phyloP scores from a whole-genome alignment of 2,888 invertebrate species.

The Vesta saturnalis region DNA sequence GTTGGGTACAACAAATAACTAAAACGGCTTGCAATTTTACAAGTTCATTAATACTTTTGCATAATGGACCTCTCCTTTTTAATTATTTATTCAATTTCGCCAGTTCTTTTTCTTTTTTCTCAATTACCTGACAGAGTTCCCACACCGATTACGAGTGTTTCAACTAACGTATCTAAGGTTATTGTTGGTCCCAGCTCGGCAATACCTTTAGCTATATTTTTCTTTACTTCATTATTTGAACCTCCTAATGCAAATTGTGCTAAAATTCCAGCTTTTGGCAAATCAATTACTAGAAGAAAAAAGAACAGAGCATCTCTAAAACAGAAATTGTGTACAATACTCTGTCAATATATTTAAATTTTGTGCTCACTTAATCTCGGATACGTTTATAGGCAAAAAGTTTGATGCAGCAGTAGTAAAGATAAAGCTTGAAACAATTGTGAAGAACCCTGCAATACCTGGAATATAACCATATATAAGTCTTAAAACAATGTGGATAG shows the following conservation, averaged over 20 bases:
- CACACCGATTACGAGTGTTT: slow-evolving; percentile 90
- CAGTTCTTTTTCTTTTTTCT: not conserved
- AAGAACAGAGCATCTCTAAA: slow-evolving; percentile 91
- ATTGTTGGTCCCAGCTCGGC: slow-evolving; percentile 89
- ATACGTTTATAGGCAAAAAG: slow-evolving; percentile 84
- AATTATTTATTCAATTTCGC: not conserved
- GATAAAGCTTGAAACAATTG: slow-evolving; percentile 92
- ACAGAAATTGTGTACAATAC: slow-evolving; percentile 40
- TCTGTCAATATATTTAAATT: not conserved
- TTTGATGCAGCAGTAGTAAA: slow-evolving; percentile 92
- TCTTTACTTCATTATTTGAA: slow-evolving; percentile 81
- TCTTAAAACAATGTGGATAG: not conserved
- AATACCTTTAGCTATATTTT: slow-evolving; percentile 89
- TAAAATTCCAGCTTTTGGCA: slow-evolving; percentile 89
- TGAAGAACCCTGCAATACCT: slow-evolving; percentile 92
- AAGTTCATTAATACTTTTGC: too few relatives aligned
- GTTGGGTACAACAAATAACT: too few relatives aligned
- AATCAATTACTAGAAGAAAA: slow-evolving; percentile 88
- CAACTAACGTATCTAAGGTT: slow-evolving; percentile 90
- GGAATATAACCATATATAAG: too few relatives aligned
- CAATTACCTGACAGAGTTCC: slow-evolving; percentile 83
- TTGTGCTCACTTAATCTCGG: slow-evolving; percentile 82
- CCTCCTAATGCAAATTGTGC: slow-evolving; percentile 84
- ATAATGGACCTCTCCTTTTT: not conserved
- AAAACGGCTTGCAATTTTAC: too few relatives aligned